These are phyloP conservation scores for Nerophis ophidion DNA, from an alignment of 2,113 vertebrate species.

Conservation along the genomic window DNA sequence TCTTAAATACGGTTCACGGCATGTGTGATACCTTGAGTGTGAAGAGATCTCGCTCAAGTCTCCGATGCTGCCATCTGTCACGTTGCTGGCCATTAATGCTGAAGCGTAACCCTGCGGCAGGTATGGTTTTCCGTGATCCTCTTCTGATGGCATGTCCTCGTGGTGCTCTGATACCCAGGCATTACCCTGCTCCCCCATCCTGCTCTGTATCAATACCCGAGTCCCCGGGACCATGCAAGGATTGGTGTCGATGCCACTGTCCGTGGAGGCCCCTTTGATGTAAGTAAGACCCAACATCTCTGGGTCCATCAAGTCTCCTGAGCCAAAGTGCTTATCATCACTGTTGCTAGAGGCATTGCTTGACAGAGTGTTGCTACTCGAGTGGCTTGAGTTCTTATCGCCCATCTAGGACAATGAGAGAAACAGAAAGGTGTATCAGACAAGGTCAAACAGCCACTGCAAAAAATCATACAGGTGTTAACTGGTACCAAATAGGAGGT, in stretches of 20 bases:
- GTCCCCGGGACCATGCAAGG: constrained; percentile 79
- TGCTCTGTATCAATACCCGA: constrained; percentile 74
- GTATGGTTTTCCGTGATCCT: constrained; percentile 79
- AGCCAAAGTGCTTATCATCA: constrained; percentile 92
- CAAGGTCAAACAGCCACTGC: constrained; percentile 27
- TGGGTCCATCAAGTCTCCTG: constrained; percentile 89
- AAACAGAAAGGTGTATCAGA: constrained; percentile 17
- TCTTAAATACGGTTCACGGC: neutral
- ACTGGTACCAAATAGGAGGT: constrained; percentile 1
- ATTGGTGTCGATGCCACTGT: constrained; percentile 92
- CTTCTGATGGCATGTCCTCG: constrained; percentile 67
- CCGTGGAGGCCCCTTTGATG: constrained; percentile 91
- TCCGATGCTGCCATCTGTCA: constrained; percentile 81
- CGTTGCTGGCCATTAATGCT: constrained; percentile 66
- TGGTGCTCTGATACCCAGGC: constrained; percentile 72
- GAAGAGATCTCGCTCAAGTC: constrained; percentile 90
- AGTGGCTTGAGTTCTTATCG: constrained; percentile 90
- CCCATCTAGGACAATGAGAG: constrained; percentile 68
- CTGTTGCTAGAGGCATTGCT: constrained; percentile 92
- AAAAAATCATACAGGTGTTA: constrained; percentile 22
- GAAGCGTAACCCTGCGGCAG: constrained; percentile 76
- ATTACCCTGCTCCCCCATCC: constrained; percentile 69
- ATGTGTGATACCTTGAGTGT: constrained; percentile 80
- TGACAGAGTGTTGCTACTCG: constrained; percentile 91
- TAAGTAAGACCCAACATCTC: constrained; percentile 88